These are phyloP conservation scores for Clistopyga incitator DNA, from an alignment of 2,888 invertebrate genomes.

Conservation along the genomic window DNA sequence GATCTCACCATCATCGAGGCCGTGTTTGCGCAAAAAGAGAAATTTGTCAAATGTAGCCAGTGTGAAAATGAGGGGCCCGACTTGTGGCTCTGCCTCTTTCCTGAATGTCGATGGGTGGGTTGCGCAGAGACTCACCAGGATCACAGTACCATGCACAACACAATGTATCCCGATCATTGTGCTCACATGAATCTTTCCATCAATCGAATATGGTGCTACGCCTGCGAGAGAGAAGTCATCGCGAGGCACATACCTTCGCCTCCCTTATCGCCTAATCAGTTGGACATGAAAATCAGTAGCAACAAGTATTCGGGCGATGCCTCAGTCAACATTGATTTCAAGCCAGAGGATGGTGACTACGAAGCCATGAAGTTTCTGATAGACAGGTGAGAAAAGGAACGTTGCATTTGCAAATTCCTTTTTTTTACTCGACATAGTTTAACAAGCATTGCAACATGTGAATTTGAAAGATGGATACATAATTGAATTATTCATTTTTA, in stretches of 20 bases:
- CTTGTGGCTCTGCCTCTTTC: conserved; percentile 94
- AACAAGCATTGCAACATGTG: no score
- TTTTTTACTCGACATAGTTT: neutral
- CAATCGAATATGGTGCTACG: conserved; percentile 94
- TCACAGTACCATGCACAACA: conserved; percentile 93
- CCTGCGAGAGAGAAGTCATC: conserved; percentile 92
- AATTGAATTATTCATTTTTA: no score
- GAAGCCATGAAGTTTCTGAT: conserved; percentile 70
- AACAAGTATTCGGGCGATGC: conserved; percentile 77
- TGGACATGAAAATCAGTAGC: conserved; percentile 74
- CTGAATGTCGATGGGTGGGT: conserved; percentile 92
- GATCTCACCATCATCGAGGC: conserved; percentile 79
- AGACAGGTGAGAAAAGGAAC: conserved; percentile 69
- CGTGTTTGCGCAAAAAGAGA: conserved; percentile 77
- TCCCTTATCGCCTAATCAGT: conserved; percentile 75
- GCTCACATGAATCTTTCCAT: conserved; percentile 94
- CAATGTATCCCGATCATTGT: conserved; percentile 89
- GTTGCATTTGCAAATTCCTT: conserved; percentile 46
- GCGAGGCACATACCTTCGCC: conserved; percentile 75
- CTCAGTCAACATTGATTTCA: conserved; percentile 73
- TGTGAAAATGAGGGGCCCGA: conserved; percentile 91
- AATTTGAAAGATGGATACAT: no score
- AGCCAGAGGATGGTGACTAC: conserved; percentile 70
- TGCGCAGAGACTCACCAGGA: conserved; percentile 94
- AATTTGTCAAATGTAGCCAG: conserved; percentile 87